Conservation (phyloP, 2,113 vertebrate genomes). For the Astur gentilis region DNA sequence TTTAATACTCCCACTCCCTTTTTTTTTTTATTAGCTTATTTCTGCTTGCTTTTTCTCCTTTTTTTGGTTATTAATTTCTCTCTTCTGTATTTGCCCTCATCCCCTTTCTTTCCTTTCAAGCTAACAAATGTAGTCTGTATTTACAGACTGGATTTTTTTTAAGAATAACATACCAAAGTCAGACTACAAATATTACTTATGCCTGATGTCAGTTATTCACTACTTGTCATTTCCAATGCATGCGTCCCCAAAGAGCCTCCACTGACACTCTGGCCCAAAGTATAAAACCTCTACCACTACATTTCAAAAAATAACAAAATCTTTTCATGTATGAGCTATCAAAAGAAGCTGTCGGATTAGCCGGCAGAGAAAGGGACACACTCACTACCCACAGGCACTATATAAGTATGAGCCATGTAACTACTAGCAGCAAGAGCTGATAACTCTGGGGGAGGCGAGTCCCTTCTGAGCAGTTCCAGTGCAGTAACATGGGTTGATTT, state of each 20-base stretch:
- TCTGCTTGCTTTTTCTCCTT: not conserved
- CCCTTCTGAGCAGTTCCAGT: not conserved
- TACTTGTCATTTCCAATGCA: conserved; percentile 49
- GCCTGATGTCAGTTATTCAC: conserved; percentile 63
- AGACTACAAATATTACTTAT: conserved; percentile 54
- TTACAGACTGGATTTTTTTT: conserved; percentile 32
- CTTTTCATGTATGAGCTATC: conserved; percentile 45
- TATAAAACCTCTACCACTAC: not conserved
- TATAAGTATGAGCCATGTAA: not conserved
- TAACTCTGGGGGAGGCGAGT: not conserved
- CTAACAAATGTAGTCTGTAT: conserved; percentile 26
- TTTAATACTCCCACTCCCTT: not conserved
- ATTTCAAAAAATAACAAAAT: conserved; percentile 49
- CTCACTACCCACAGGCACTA: not conserved
- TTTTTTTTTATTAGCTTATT: not conserved
- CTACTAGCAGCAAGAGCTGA: not conserved
- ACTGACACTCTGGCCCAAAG: not conserved
- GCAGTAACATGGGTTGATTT: not conserved
- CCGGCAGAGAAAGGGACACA: not conserved
- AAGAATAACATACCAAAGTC: conserved; percentile 58
- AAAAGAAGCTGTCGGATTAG: conserved; percentile 9
- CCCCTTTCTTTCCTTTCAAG: not conserved
- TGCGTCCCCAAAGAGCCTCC: not conserved
- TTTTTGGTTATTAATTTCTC: not conserved
- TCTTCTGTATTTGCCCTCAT: not conserved